Evolutionary conservation across 2,888 invertebrate genomes (phyloP).

Genomic region (Brachyopa scutellaris): DNA sequence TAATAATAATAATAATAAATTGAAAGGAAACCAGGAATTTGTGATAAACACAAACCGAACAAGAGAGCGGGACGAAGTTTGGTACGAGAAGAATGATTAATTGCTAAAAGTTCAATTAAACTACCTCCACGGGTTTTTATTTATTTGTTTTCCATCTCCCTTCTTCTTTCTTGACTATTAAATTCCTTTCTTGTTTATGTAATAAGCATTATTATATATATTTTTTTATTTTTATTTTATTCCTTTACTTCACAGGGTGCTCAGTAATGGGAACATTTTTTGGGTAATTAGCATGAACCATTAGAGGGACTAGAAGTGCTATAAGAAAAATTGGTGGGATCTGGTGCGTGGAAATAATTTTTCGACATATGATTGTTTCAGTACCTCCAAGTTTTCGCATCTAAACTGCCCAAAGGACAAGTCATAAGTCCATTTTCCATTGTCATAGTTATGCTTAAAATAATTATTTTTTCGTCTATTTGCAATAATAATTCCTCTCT

Average conservation of each 20-base stretch:
- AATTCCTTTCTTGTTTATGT: slow-evolving; percentile 41
- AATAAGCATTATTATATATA: slow-evolving; percentile 40
- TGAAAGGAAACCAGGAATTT: slow-evolving; percentile 60
- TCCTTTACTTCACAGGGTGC: slow-evolving; percentile 24
- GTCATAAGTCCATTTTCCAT: too few relatives aligned
- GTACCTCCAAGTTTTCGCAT: too few relatives aligned
- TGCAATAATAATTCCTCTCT: too few relatives aligned
- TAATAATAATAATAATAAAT: slow-evolving; percentile 68
- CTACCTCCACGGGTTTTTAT: slow-evolving; percentile 57
- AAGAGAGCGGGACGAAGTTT: slow-evolving; percentile 40
- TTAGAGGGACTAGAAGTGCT: too few relatives aligned
- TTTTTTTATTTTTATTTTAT: slow-evolving; percentile 12
- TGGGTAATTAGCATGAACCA: too few relatives aligned
- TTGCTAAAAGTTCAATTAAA: slow-evolving; percentile 72
- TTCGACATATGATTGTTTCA: too few relatives aligned
- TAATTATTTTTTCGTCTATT: too few relatives aligned
- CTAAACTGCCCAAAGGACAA: too few relatives aligned
- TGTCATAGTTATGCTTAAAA: too few relatives aligned
- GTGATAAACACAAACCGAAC: slow-evolving; percentile 55
- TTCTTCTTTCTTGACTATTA: slow-evolving; percentile 11
- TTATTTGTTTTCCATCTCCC: not conserved
- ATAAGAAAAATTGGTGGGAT: too few relatives aligned
- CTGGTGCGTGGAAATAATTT: too few relatives aligned
- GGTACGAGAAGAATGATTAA: slow-evolving; percentile 60
- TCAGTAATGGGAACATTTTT: not conserved